Base-by-base conservation (phyloP, 2,113 vertebrate species). In the Collichthys lucidus region DNA sequence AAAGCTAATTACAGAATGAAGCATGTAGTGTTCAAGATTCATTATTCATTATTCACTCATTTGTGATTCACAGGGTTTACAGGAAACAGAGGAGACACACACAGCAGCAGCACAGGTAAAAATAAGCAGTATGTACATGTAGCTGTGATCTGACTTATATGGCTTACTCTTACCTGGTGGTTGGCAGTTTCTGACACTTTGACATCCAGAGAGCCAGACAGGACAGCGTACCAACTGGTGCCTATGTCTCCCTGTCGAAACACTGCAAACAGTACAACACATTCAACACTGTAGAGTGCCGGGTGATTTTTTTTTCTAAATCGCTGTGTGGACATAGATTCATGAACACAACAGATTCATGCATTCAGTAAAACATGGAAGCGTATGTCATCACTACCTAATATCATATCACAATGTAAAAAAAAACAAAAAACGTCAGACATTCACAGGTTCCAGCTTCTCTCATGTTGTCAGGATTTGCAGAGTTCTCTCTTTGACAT, bases 161-260 rank as follows among this genome's bases (percentile, higher is more conserved):
- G 35, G 35, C 1, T 1, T n/a, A 20, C 46, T 79, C 52, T 95
- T 94, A 98, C 98, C 97, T 98, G 97, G 83, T 99, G 96, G 93
- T 96, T 99, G 90, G 97, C 98, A 0, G 98, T 99, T 93, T 99
- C 98, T 65, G 98, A 99, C 79, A 99, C 98, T 94, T 99, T 99
- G 88, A 99, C 98, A 92, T 99, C 98, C 92, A 99, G 92, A 73
- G 98, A 99, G 83, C 98, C 98, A 31, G 98, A 97, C 68, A 99
- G 94, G 55, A 99, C 98, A 31, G 98, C 97, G 49, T 99, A 99
- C 98, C 98, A 99, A 75, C 97, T 98, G 31, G 97, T 99, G 77
- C 98, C 98, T 78, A 99, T 98, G 84, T 99, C 98, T 57, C 98
- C 98, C 89, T 99, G 98, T 63, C 98, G 97, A 92, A 98, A 99